A percentile compares a stretch with the other conserved stretches of the same genome.
These are phyloP conservation scores for Diloba caeruleocephala DNA, from an alignment of 2,888 invertebrate genomes.

Conservation along the genomic window DNA sequence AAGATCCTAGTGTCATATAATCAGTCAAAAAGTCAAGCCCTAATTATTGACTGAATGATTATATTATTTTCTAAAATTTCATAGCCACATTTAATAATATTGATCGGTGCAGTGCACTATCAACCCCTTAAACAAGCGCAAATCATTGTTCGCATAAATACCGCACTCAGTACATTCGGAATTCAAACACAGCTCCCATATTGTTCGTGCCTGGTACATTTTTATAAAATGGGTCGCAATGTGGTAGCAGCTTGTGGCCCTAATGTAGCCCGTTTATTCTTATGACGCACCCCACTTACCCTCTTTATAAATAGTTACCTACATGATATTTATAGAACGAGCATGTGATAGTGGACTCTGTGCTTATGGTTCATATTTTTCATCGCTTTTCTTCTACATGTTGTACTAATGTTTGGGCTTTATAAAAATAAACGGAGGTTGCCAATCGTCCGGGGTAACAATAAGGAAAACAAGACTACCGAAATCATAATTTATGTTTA, in stretches of 20 bases:
- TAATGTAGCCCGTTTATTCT: constrained; percentile 66
- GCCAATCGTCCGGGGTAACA: too few relatives aligned
- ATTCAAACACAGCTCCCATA: constrained; percentile 19
- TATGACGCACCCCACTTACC: constrained; percentile 61
- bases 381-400: constrained; percentile 1
- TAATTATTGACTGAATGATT: too few relatives aligned
- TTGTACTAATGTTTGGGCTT: background rate
- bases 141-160: constrained; percentile 35
- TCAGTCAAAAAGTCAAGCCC: too few relatives aligned
- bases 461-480: too few relatives aligned
- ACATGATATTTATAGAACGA: constrained; percentile 47
- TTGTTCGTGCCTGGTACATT: constrained; percentile 47
- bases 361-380: constrained; percentile 25
- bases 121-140: background rate
- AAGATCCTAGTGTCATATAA: too few relatives aligned
- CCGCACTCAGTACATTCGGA: constrained; percentile 16
- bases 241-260: constrained; percentile 58
- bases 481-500: too few relatives aligned
- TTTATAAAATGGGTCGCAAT: constrained; percentile 53
- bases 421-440: too few relatives aligned
- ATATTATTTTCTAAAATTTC: too few relatives aligned
- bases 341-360: constrained; percentile 39
- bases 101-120: too few relatives aligned
- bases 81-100: too few relatives aligned
- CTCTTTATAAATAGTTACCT: constrained; percentile 58